These are phyloP conservation scores for Tretioscincus oriximinensis DNA, from an alignment of 2,113 vertebrate species.

Conservation along the genomic window DNA sequence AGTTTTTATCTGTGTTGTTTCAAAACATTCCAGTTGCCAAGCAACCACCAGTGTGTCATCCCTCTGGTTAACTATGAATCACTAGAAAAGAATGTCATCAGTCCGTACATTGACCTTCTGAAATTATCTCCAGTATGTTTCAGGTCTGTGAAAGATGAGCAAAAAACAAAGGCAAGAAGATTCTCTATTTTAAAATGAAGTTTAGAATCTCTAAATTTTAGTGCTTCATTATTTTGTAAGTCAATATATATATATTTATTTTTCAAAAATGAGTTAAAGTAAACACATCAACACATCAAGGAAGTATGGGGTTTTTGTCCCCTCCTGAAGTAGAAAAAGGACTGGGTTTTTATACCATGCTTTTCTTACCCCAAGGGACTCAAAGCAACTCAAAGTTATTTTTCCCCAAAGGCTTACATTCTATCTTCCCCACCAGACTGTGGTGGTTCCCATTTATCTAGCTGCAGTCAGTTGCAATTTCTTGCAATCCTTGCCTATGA, in stretches of 20 bases:
- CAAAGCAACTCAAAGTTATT: no score
- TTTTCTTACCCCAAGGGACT: no score
- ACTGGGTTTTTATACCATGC: background rate
- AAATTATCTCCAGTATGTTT: background rate
- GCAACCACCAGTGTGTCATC: background rate
- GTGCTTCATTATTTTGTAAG: no score
- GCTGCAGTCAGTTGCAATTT: no score
- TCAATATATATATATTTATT: background rate
- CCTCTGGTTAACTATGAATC: background rate
- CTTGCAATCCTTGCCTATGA: no score
- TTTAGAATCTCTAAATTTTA: no score
- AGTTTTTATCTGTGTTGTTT: no score
- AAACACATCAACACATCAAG: background rate
- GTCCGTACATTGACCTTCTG: background rate
- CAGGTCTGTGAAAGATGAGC: background rate
- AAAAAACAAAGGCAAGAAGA: background rate
- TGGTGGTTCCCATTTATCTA: no score
- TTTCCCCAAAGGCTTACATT: no score
- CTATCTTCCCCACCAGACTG: no score
- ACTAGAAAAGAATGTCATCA: background rate
- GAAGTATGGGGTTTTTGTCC: no score
- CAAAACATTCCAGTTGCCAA: background rate
- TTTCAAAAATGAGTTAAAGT: background rate
- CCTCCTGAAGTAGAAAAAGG: no score
- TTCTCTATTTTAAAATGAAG: background rate